Evolutionary conservation across 2,113 vertebrate genomes (phyloP), one percentile per base, ranked within the genome.

Genomic region (Mystacornis crossleyi): DNA sequence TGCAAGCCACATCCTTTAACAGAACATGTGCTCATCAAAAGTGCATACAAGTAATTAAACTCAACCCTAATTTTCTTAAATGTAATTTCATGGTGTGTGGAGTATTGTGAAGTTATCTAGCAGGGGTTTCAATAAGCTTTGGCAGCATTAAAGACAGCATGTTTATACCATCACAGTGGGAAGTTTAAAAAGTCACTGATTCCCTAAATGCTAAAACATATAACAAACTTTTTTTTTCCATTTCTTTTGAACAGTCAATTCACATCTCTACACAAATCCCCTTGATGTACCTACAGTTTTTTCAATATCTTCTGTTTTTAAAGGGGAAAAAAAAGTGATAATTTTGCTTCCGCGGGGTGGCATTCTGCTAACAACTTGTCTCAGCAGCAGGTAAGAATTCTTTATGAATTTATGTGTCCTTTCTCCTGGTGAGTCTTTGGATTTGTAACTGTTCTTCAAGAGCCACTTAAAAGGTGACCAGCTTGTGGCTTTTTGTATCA

Each of bases 1-100:
- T 88, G 74, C 42, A 93, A 91, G 26, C 7, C 26, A 65, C 29
- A 26, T 73, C 18, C 34, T 94, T 82, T 72, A 73, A 55, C 16
- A 82, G 82, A 92, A 89, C 19, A 65, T 33, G 13, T 75, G n/a
- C 20, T 81, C 53, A 90, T 78, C 66, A 36, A 55, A 70, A 83
- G 57, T 47, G 64, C 25, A 78, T 31, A 92, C 10, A 93, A 95
- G 71, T 96, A 95, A 96, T 93, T 93, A 96, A 96, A 93, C 50
- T 78, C 79, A 84, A 84, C 45, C 45, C 10, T 89, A 65, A 89
- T 96, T 96, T 94, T 95, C 80, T 95, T 84, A 93, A 92, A 69
- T 92, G 72, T 94, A 94, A 94, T 95, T 88, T 95, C 74, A 88
- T 77, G 88, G 67, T 89, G 84, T 2, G 1, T 89, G 23, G 33